phyloP scores from a whole-genome alignment of 2,888 invertebrate species.

The Macrostomum cliftonense region DNA sequence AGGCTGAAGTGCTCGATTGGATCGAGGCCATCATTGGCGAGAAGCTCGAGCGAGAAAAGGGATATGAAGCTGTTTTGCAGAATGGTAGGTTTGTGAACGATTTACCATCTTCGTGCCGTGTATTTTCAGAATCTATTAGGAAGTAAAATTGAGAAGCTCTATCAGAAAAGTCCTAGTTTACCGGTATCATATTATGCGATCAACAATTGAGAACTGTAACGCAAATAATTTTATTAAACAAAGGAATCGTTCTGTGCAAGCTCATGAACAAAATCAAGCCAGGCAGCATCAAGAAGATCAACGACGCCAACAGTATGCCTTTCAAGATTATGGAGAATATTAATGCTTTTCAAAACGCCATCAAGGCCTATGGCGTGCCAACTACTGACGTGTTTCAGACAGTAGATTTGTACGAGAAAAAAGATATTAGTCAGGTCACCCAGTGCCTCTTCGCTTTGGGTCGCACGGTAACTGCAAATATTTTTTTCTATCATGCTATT shows the following conservation, averaged over 20 bases:
- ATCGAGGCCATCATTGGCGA: conserved; percentile 68
- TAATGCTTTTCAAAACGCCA: conserved; percentile 67
- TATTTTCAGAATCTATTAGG: no score
- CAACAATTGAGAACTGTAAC: no score
- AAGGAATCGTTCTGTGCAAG: conserved; percentile 58
- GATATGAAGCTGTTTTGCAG: conserved; percentile 71
- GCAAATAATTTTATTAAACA: no score
- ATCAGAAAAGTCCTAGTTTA: no score
- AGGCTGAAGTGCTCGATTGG: conserved; percentile 66
- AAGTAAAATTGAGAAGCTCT: no score
- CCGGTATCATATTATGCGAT: no score
- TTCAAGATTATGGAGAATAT: conserved; percentile 99
- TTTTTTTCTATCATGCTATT: no score
- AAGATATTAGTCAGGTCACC: conserved; percentile 90
- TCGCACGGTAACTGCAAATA: conserved; percentile 55
- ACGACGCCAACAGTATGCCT: conserved; percentile 70
- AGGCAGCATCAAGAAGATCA: conserved; percentile 83
- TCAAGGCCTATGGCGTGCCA: conserved; percentile 84
- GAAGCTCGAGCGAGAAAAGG: conserved; percentile 54
- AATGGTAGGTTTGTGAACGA: conserved; percentile 48
- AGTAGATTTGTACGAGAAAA: conserved; percentile 85
- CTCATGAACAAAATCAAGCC: conserved; percentile 79
- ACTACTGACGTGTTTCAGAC: conserved; percentile 98
- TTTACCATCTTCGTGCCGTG: no score
- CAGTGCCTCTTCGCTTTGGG: conserved; percentile 76